Evolutionary conservation across 2,797 vertebrate species (phyloP).

Genomic region (Tragelaphus eurycerus): DNA sequence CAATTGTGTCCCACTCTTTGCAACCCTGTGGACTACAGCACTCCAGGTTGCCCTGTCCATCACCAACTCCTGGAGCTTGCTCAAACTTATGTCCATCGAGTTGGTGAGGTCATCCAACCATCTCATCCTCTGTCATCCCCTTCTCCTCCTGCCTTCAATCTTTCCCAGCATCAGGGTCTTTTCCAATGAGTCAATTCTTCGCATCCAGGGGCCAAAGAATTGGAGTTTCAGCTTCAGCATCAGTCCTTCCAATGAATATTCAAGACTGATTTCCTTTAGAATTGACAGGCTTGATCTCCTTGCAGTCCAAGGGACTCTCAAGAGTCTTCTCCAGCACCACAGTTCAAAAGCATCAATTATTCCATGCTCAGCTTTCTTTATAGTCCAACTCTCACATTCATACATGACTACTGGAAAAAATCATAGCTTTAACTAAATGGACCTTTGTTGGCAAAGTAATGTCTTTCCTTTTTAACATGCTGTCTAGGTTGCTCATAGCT

Average conservation of each 20-base stretch:
- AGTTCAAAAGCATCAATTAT: not conserved
- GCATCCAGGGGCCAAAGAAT: not conserved
- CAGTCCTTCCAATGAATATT: not conserved
- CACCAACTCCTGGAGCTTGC: not conserved
- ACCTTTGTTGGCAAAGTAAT: not conserved
- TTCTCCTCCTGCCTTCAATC: not conserved
- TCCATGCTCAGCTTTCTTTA: not conserved
- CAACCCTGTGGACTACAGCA: not conserved
- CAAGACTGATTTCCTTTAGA: not conserved
- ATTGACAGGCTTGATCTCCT: not conserved
- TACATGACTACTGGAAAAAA: not conserved
- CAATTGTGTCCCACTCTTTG: not conserved
- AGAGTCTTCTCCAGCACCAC: not conserved
- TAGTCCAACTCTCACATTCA: not conserved
- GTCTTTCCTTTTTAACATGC: not conserved
- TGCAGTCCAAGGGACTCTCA: not conserved
- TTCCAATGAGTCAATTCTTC: not conserved
- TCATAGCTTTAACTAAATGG: not conserved
- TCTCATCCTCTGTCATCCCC: not conserved
- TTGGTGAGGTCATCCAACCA: not conserved
- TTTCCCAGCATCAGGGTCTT: not conserved
- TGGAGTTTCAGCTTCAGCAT: not conserved
- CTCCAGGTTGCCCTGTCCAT: not conserved
- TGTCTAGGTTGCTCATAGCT: not conserved
- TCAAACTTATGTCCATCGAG: not conserved